Percentiles rank a stretch among this genome's conserved stretches.
phyloP scores from a whole-genome alignment of 2,113 vertebrate genomes.

The Saguinus imperator region DNA sequence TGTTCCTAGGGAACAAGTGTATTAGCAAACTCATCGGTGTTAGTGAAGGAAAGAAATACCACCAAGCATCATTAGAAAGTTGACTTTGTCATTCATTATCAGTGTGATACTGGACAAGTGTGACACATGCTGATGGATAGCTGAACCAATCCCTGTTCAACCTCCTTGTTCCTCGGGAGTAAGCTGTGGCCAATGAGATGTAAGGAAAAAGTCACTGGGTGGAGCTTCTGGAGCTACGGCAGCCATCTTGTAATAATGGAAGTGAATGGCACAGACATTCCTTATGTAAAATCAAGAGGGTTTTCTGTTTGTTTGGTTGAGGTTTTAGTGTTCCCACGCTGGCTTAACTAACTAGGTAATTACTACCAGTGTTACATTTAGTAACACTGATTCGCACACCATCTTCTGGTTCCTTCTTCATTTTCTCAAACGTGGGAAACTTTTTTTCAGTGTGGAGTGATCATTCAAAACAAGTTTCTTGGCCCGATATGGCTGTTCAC shows the following conservation, averaged over 20 bases:
- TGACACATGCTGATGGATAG: accelerated
- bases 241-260: neutral
- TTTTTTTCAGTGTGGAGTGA: neutral
- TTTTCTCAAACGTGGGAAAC: neutral
- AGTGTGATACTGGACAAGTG: neutral
- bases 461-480: neutral
- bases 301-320: no score
- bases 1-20: neutral
- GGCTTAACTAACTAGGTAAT: neutral
- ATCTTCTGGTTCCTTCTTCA: neutral
- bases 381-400: neutral
- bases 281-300: neutral
- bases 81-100: neutral
- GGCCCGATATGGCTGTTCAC: accelerated
- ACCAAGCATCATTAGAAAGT: neutral
- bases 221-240: no score
- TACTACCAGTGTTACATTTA: neutral
- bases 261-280: neutral
- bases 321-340: neutral
- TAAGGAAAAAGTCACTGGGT: neutral
- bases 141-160: no score
- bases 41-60: neutral
- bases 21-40: neutral
- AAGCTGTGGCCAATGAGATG: neutral
- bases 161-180: neutral